Evolutionary conservation across 2,113 vertebrate genomes (phyloP).

Genomic region (Aepyceros melampus): DNA sequence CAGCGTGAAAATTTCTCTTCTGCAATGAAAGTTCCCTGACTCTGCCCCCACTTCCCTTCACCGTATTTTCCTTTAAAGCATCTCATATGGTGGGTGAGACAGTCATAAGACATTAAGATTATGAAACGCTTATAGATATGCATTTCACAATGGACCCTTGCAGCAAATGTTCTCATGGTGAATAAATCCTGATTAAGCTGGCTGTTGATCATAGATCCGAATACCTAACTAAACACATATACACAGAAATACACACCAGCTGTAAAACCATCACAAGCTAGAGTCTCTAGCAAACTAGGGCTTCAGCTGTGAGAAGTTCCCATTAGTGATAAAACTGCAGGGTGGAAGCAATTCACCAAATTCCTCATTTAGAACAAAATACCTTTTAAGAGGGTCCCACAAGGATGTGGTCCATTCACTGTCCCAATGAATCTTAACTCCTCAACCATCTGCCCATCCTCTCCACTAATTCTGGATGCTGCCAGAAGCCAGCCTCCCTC

Average conservation of each 20-base stretch:
- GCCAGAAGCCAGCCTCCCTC: constrained; percentile 25
- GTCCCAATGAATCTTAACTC: constrained; percentile 24
- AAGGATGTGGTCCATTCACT: neutral
- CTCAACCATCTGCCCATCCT: neutral
- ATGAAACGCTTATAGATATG: neutral
- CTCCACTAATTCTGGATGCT: constrained; percentile 28
- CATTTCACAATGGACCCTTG: neutral
- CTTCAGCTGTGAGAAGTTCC: neutral
- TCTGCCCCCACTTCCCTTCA: neutral
- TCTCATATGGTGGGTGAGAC: constrained; percentile 24
- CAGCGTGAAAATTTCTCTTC: constrained; percentile 40
- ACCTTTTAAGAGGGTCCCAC: neutral
- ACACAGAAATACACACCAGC: neutral
- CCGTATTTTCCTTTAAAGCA: constrained; percentile 27
- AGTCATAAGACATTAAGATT: constrained; percentile 32
- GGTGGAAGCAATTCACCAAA: neutral
- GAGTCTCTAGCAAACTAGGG: neutral
- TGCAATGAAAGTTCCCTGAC: constrained; percentile 16
- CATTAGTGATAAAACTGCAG: neutral
- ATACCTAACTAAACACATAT: neutral
- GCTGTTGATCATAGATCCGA: neutral
- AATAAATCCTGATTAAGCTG: constrained; percentile 24
- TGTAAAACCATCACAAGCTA: neutral
- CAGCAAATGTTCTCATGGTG: neutral
- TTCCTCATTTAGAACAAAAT: constrained; percentile 28